A percentile compares a stretch with the other conserved stretches of the same genome.
Conservation (phyloP, 2,888 invertebrate genomes). For the Diogma glabrata region DNA sequence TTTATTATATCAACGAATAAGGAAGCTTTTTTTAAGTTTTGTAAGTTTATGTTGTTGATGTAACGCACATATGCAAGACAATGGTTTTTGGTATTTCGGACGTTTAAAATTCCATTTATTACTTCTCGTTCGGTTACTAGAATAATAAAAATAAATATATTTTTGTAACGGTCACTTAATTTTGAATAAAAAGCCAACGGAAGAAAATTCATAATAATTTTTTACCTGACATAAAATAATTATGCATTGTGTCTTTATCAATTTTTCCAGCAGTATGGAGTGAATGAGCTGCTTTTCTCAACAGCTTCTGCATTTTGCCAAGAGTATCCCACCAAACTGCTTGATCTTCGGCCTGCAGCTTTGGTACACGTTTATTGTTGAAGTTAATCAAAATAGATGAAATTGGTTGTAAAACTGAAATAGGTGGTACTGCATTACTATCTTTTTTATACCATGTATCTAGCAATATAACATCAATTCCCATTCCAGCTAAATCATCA, state of each 20-base stretch:
- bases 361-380: constrained; percentile 93
- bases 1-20: constrained; percentile 92
- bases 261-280: constrained; percentile 73
- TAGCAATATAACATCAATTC: constrained; percentile 68
- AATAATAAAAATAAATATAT: constrained; percentile 31
- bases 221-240: constrained; percentile 98
- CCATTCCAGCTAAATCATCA: constrained; percentile 72
- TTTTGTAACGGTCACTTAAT: too few species aligned
- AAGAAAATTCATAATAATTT: constrained; percentile 43
- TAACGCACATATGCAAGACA: constrained; percentile 89
- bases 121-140: constrained; percentile 98
- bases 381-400: constrained; percentile 95
- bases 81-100: constrained; percentile 90
- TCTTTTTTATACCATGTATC: constrained; percentile 96
- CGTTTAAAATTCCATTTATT: constrained; percentile 86
- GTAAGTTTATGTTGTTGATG: constrained; percentile 94
- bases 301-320: constrained; percentile 86
- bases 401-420: constrained; percentile 91
- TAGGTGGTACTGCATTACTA: constrained; percentile 89
- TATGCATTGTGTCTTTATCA: constrained; percentile 87
- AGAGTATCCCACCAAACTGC: constrained; percentile 97
- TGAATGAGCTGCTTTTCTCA: constrained; percentile 84
- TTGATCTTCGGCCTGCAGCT: constrained; percentile 92
- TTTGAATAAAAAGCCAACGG: background rate
- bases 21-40: constrained; percentile 86